phyloP scores from a whole-genome alignment of 2,113 vertebrate species.

The Vulpes lagopus region DNA sequence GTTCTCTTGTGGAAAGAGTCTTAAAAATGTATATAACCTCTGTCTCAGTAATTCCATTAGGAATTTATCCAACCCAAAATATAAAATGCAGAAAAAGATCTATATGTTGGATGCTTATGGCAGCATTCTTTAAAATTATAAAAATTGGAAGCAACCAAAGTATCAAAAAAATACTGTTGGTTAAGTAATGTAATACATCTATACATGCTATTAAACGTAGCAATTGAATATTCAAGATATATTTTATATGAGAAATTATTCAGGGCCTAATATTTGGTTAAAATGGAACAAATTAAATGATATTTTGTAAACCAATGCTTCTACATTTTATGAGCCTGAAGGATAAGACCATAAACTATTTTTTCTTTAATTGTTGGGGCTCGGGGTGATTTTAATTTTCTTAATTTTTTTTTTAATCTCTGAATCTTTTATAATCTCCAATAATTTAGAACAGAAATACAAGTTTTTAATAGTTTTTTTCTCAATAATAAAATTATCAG shows the following conservation, averaged over 20 bases:
- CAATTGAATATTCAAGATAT: constrained; percentile 27
- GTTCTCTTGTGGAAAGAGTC: constrained; percentile 54
- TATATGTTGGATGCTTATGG: constrained; percentile 36
- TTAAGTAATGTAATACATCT: background rate
- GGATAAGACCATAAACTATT: background rate
- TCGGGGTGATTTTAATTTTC: constrained; percentile 14
- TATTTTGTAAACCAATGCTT: background rate
- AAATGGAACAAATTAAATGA: background rate
- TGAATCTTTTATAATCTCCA: background rate
- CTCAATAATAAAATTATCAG: background rate
- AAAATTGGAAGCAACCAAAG: constrained; percentile 43
- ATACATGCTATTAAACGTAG: background rate
- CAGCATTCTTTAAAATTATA: constrained; percentile 50
- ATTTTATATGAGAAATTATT: constrained; percentile 31
- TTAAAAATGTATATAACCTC: constrained; percentile 73
- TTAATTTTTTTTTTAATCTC: background rate
- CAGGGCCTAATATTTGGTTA: background rate
- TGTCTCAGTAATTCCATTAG: constrained; percentile 70
- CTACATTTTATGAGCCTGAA: background rate
- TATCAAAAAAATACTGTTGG: constrained; percentile 17
- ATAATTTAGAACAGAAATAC: background rate
- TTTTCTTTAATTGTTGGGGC: background rate
- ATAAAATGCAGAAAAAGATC: constrained; percentile 55
- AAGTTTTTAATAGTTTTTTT: background rate
- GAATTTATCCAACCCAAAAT: constrained; percentile 66